These are phyloP conservation scores for Micromussa lordhowensis DNA, from an alignment of 92 coral and sea anemone genomes.

Conservation along the genomic window DNA sequence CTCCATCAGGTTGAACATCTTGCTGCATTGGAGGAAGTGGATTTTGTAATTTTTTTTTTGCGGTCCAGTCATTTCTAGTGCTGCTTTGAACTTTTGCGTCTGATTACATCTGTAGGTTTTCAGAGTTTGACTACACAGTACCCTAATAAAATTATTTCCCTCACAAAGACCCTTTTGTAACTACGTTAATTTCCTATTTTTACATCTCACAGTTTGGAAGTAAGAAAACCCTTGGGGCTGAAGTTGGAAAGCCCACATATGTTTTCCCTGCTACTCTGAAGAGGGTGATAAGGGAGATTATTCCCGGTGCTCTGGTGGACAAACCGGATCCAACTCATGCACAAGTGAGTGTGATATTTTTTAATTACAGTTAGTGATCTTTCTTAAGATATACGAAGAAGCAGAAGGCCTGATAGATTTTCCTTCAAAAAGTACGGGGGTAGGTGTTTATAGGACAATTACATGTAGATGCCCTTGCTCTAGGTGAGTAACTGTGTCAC, in stretches of 20 bases:
- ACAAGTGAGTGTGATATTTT: constrained; percentile 1
- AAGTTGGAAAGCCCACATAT: constrained; percentile 19
- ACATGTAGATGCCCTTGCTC: background rate
- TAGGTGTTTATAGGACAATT: constrained; percentile 2
- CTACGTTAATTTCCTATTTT: background rate
- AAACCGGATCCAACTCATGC: constrained; percentile 33
- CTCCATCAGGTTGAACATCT: constrained; percentile 12
- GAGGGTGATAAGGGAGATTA: constrained; percentile 41
- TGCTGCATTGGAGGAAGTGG: background rate
- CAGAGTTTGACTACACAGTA: too few species aligned
- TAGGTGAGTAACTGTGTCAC: background rate
- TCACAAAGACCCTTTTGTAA: background rate
- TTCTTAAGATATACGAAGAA: background rate
- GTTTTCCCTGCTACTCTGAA: constrained; percentile 41
- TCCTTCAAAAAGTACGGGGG: too few species aligned
- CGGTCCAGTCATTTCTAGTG: constrained; percentile 2
- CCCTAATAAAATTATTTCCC: too few species aligned
- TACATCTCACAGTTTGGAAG: constrained; percentile 43
- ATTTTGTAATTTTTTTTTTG: background rate
- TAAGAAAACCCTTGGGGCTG: constrained; percentile 29
- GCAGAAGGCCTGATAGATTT: background rate
- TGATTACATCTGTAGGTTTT: too few species aligned
- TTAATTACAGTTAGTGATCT: background rate
- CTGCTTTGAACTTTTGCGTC: background rate
- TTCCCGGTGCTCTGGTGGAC: constrained; percentile 30